These are phyloP conservation scores for Mesorhabditis belari DNA, from an alignment of 2,888 invertebrate genomes.

Conservation along the genomic window DNA sequence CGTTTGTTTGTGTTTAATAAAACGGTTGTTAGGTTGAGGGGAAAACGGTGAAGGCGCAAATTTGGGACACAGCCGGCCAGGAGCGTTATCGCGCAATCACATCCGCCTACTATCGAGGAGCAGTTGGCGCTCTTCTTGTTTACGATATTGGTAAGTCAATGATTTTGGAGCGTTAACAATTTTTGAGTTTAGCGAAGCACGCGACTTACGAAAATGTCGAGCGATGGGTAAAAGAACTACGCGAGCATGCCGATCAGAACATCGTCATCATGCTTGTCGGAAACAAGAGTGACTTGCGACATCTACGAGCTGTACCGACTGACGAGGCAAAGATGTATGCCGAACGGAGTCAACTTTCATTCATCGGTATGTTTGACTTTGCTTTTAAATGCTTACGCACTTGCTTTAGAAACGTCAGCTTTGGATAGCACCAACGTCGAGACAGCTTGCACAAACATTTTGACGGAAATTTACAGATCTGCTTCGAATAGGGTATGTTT, in stretches of 20 bases:
- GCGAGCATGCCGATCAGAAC: slow-evolving; percentile 98
- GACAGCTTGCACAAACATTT: slow-evolving; percentile 98
- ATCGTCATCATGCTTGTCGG: slow-evolving; percentile 98
- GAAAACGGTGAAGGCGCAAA: slow-evolving; percentile 99
- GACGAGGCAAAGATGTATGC: slow-evolving; percentile 98
- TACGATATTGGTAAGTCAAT: slow-evolving; percentile 79
- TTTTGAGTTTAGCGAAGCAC: slow-evolving; percentile 60
- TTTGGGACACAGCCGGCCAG: slow-evolving; percentile 97
- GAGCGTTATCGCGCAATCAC: slow-evolving; percentile 96
- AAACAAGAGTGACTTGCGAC: slow-evolving; percentile 91
- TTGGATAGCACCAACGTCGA: slow-evolving; percentile 99
- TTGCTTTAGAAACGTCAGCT: slow-evolving; percentile 82
- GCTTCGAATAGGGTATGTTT: slow-evolving; percentile 31
- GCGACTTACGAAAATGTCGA: slow-evolving; percentile 99
- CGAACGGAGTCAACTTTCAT: slow-evolving; percentile 50
- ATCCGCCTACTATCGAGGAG: slow-evolving; percentile 90
- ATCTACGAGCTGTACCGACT: slow-evolving; percentile 92
- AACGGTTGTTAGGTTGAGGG: slow-evolving; percentile 74
- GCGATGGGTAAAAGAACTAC: slow-evolving; percentile 91
- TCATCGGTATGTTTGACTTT: slow-evolving; percentile 35
- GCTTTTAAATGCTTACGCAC: slow-evolving; percentile 53
- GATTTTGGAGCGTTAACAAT: neutral
- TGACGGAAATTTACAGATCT: slow-evolving; percentile 66
- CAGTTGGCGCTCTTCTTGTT: slow-evolving; percentile 94
- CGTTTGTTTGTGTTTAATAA: neutral